Base-by-base conservation (phyloP, 2,888 invertebrate species). In the Leistus spinibarbis region DNA sequence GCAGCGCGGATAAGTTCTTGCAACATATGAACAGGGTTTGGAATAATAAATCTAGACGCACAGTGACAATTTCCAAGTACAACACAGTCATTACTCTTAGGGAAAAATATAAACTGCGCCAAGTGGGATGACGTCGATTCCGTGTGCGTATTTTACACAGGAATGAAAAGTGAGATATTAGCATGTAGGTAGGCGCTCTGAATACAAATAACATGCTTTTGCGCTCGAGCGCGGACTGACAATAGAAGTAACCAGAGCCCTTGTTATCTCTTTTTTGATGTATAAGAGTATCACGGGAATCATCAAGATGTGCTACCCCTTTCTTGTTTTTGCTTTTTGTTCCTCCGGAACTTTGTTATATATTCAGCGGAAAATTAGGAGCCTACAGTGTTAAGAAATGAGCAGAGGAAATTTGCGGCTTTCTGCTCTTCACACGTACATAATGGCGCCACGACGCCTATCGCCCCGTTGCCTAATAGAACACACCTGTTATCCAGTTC, bases 141-240 rank as follows among this genome's bases (percentile, higher is more conserved):
- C 20, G 20, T 60, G n/a, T 9, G 13, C 60, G 10, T 16, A 20
- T 24, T n/a, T n/a, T n/a, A n/a, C n/a, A n/a, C n/a, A n/a, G 24
- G 71, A 72, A 72, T 72, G 71, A 72, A 72, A 72, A 72, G 65
- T 72, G 65, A 72, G 54, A 54, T 56, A 72, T 64, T 72, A 23
- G 71, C 71, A 72, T 65, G 71, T 72, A n/a, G n/a, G n/a, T n/a
- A 40, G 40, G 40, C 40, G 71, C 71, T 65, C 27, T 56, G 54
- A 72, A 72, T 72, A 65, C 65, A 72, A 72, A 72, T 72, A 54
- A 63, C 69, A 19, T 19, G 27, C 22, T 63, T 23, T 62, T 69
- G 57, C 20, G 22, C 10, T 13, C 4, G 17, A n/a, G 60, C 22
- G 17, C 19, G 20, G 60, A 60, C 13, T 40, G 60, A 60, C 60